Percentiles rank a stretch among this genome's conserved stretches.
These are phyloP conservation scores for Accipiter virgatus DNA, from an alignment of 2,113 vertebrate species.

Conservation along the genomic window DNA sequence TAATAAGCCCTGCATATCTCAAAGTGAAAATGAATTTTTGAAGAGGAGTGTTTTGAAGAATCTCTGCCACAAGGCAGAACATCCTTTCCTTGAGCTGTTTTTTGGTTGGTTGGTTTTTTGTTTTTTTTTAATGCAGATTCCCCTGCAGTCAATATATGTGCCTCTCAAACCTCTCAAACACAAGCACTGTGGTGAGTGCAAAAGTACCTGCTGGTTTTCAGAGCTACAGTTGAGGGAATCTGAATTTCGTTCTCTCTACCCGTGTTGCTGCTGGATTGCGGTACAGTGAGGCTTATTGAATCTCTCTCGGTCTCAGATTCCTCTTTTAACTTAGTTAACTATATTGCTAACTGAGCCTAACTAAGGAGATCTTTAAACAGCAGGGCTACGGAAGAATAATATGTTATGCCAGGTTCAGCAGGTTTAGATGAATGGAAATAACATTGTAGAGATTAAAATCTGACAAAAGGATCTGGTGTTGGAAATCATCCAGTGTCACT, in stretches of 20 bases:
- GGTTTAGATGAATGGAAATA: neutral
- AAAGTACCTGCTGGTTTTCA: rapidly evolving
- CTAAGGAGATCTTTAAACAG: neutral
- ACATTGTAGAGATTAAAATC: neutral
- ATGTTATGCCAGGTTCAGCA: neutral
- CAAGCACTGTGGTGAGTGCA: neutral
- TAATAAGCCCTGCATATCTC: neutral
- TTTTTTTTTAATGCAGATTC: neutral
- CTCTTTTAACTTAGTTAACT: neutral
- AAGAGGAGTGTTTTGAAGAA: neutral
- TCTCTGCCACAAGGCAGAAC: neutral
- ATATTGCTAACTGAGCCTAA: neutral
- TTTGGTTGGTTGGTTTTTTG: neutral
- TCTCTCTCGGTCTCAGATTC: neutral
- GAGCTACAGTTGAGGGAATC: neutral
- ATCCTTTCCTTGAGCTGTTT: neutral
- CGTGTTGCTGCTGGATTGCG: neutral
- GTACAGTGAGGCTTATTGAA: neutral
- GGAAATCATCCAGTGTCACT: neutral
- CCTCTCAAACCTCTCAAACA: neutral
- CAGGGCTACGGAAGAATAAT: neutral
- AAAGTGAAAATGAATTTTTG: constrained; percentile 17
- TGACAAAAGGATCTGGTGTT: neutral
- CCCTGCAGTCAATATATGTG: neutral
- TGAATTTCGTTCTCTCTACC: neutral